phyloP scores from a whole-genome alignment of 2,797 vertebrate genomes.

The Sebastes dallii region DNA sequence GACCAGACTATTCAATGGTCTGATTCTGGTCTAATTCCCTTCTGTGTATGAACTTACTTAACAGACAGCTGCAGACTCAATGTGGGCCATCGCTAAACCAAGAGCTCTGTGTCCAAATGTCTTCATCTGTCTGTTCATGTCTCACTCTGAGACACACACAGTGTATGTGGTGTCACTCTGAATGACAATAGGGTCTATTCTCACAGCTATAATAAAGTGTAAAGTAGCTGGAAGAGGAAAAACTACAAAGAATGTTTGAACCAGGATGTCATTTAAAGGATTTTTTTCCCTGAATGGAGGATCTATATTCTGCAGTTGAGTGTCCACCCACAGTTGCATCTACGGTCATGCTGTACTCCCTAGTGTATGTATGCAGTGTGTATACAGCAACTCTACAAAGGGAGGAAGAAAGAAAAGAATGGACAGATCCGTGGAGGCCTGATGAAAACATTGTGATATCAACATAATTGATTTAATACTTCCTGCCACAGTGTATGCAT shows the following conservation, averaged over 20 bases:
- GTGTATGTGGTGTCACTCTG: background rate
- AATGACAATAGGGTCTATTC: background rate
- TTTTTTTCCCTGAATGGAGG: constrained; percentile 17
- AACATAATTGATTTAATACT: constrained; percentile 16
- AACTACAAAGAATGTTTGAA: constrained; percentile 6
- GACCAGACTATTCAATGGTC: background rate
- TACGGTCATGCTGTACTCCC: constrained; percentile 8
- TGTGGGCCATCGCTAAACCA: background rate
- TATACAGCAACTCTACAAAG: constrained; percentile 10
- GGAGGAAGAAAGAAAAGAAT: constrained; percentile 7
- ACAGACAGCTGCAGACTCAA: background rate
- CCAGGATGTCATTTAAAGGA: background rate
- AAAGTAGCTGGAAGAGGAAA: background rate
- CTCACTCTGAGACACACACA: background rate
- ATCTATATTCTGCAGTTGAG: background rate
- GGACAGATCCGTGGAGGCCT: constrained; percentile 9
- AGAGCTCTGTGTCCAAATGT: background rate
- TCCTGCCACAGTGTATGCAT: background rate
- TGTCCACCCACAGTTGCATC: constrained; percentile 19
- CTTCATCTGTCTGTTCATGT: background rate
- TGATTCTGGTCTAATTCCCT: background rate
- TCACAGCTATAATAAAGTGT: background rate
- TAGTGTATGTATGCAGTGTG: constrained; percentile 3
- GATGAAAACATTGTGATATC: constrained; percentile 22
- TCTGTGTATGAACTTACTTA: background rate